These are phyloP conservation scores for Channallabes apus DNA, from an alignment of 2,797 vertebrate species.

Conservation along the genomic window DNA sequence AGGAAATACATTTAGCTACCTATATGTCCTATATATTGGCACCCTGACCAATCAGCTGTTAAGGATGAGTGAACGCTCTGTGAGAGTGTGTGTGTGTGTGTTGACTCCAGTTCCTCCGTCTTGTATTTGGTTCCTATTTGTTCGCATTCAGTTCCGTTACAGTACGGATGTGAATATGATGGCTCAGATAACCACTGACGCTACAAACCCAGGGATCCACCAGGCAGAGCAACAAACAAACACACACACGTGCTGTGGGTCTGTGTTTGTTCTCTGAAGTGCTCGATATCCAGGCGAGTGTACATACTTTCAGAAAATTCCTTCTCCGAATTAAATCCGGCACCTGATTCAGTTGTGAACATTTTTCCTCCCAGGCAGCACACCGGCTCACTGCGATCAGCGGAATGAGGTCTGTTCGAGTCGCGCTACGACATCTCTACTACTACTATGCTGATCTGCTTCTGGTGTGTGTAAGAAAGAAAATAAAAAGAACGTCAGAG, in stretches of 20 bases:
- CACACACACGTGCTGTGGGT: too few species aligned
- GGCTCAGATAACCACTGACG: conserved; percentile 27
- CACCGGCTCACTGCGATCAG: conserved; percentile 68
- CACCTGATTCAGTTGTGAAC: conserved; percentile 63
- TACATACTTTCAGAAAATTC: not conserved
- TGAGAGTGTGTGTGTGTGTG: too few species aligned
- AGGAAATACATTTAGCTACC: not conserved
- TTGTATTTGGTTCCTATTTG: not conserved
- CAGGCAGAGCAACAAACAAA: conserved; percentile 54
- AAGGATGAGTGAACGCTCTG: not conserved
- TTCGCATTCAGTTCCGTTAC: not conserved
- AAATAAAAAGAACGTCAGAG: not conserved
- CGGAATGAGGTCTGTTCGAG: conserved; percentile 49
- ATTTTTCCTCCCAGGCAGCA: conserved; percentile 58
- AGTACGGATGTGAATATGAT: too few species aligned
- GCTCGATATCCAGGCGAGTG: conserved; percentile 35
- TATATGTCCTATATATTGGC: not conserved
- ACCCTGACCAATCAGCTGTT: not conserved
- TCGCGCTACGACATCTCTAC: conserved; percentile 5
- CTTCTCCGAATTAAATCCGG: conserved; percentile 69
- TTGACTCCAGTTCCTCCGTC: not conserved
- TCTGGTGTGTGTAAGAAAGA: conserved; percentile 20
- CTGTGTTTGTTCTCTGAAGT: conserved; percentile 49
- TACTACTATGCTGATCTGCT: not conserved
- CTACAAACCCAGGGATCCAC: conserved; percentile 62